Conservation (phyloP, 2,113 vertebrate genomes). For the Camelus dromedarius region DNA sequence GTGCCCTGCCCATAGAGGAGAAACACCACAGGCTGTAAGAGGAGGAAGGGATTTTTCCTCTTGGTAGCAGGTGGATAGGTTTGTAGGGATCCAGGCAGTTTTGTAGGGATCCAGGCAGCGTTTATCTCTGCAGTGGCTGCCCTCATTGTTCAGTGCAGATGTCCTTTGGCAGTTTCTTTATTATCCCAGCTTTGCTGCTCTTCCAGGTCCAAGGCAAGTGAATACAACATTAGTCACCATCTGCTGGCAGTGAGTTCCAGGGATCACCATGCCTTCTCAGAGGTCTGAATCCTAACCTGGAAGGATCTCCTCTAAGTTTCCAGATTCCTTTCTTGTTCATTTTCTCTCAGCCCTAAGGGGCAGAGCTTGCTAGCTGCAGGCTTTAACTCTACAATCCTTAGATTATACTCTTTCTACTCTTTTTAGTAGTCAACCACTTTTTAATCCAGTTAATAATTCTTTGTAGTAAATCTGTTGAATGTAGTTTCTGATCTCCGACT, state of each 20-base stretch:
- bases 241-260: neutral
- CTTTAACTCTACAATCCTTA: neutral
- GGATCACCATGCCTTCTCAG: neutral
- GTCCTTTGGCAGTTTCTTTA: neutral
- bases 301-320: neutral
- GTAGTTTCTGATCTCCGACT: neutral
- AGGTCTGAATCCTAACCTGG: neutral
- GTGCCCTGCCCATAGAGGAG: neutral
- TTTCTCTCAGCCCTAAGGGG: neutral
- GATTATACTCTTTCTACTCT: neutral
- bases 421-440: neutral
- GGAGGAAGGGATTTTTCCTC: neutral
- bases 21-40: neutral
- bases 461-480: neutral
- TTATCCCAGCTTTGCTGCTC: neutral
- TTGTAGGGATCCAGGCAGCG: neutral
- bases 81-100: neutral
- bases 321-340: neutral
- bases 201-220: neutral
- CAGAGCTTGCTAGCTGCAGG: too few species aligned
- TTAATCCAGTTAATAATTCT: neutral
- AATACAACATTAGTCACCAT: neutral
- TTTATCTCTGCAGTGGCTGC: rapidly evolving
- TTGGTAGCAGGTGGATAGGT: neutral
- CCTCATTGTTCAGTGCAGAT: neutral